Conservation (phyloP, 1,140 invertebrate genomes). For the Meteorus sp. region DNA sequence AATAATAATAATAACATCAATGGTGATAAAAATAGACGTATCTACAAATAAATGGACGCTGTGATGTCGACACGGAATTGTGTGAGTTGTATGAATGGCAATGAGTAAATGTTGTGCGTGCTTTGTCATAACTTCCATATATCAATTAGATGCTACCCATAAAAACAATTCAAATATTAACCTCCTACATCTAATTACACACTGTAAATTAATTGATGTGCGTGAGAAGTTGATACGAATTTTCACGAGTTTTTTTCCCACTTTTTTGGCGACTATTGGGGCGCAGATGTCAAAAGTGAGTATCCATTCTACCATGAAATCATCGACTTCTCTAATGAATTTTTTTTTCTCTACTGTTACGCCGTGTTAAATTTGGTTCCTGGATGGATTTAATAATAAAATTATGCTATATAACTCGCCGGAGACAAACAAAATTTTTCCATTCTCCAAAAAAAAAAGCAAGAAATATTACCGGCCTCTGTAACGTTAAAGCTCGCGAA, state of each 20-base stretch:
- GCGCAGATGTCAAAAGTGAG: conserved; percentile 53
- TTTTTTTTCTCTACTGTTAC: conserved; percentile 26
- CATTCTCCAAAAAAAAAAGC: conserved; percentile 15
- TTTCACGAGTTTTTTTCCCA: conserved; percentile 59
- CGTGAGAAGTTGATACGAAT: conserved; percentile 56
- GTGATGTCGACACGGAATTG: neutral
- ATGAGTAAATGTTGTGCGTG: neutral
- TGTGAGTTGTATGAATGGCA: conserved; percentile 16
- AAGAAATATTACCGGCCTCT: conserved; percentile 19
- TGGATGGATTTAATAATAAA: conserved; percentile 15
- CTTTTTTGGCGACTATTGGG: conserved; percentile 60
- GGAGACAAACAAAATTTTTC: conserved; percentile 20
- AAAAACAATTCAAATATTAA: conserved; percentile 21
- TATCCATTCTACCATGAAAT: conserved; percentile 43
- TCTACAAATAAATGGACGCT: conserved; percentile 16
- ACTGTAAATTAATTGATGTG: conserved; percentile 39
- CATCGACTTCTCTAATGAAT: conserved; percentile 42
- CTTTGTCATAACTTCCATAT: conserved; percentile 18
- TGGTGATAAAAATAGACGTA: conserved; percentile 7
- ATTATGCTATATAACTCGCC: conserved; percentile 2
- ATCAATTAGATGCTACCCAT: conserved; percentile 38
- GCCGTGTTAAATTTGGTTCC: conserved; percentile 3
- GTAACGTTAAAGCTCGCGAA: conserved; percentile 21
- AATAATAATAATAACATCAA: no score
- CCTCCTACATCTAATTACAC: conserved; percentile 8